Evolutionary conservation across 2,888 invertebrate species (phyloP).

Genomic region (Halocaridina rubra): DNA sequence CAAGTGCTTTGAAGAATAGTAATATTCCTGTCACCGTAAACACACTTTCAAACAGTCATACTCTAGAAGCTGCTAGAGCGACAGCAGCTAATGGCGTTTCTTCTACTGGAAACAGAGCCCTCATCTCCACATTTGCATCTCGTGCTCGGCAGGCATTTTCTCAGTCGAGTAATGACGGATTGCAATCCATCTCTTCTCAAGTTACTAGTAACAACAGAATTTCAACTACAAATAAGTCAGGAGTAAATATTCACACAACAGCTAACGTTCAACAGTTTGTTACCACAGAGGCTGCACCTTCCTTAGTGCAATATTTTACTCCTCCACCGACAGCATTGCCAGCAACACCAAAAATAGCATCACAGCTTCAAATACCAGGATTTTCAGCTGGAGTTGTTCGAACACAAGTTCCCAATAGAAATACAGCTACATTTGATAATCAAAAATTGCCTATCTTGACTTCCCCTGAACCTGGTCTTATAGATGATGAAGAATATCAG

Average conservation of each 20-base stretch:
- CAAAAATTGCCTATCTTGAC: background rate
- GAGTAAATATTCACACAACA: background rate
- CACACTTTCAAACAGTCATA: background rate
- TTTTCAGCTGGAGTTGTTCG: slow-evolving; percentile 20
- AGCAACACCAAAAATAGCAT: background rate
- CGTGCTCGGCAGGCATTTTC: background rate
- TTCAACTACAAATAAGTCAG: background rate
- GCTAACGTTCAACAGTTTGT: background rate
- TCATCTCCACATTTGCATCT: background rate
- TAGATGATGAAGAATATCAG: background rate
- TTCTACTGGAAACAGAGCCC: too few relatives aligned
- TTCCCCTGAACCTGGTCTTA: background rate
- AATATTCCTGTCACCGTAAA: too few relatives aligned
- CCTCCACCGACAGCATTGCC: background rate
- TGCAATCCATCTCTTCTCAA: background rate
- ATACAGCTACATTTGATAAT: background rate
- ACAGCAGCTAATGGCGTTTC: too few relatives aligned
- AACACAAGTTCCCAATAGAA: background rate
- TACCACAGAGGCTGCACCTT: background rate
- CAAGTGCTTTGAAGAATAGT: too few relatives aligned
- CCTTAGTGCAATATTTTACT: background rate
- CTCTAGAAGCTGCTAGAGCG: background rate
- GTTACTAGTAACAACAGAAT: background rate
- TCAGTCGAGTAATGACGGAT: background rate
- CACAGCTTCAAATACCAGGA: slow-evolving; percentile 10